Evolutionary conservation across 2,888 invertebrate species (phyloP).

Genomic region (Epinotia ramella): DNA sequence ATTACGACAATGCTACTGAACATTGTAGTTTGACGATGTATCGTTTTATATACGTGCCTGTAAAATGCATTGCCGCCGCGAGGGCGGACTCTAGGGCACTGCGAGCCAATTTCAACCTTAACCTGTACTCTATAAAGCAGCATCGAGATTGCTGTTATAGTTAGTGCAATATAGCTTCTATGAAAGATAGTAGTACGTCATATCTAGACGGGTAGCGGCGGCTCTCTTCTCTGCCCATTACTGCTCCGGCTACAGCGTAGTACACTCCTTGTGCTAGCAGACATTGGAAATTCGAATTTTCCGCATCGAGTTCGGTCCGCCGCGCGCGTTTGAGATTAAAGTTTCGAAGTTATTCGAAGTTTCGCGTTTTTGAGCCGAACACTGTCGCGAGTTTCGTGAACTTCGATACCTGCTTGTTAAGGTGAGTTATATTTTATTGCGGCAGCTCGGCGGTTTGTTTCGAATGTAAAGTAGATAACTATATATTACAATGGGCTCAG

Average conservation of each 20-base stretch:
- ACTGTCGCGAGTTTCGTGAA: not conserved
- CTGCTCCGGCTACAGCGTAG: not conserved
- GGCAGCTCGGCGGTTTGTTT: not conserved
- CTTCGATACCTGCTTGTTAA: not conserved
- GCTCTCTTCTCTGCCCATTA: slow-evolving; percentile 4
- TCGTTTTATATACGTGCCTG: not conserved
- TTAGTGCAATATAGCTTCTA: slow-evolving; percentile 3
- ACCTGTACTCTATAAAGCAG: not conserved
- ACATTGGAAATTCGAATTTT: not conserved
- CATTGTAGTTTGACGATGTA: not conserved
- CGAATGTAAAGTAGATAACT: not conserved
- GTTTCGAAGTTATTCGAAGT: not conserved
- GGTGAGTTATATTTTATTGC: not conserved
- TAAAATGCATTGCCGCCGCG: slow-evolving; percentile 1
- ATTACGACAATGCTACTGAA: no score
- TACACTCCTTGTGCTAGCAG: not conserved
- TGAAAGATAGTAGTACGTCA: not conserved
- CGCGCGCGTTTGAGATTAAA: not conserved
- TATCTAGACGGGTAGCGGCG: not conserved
- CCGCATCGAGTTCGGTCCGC: slow-evolving; percentile 7
- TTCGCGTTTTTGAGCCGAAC: not conserved
- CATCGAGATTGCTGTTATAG: not conserved
- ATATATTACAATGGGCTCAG: not conserved
- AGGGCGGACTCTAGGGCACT: not conserved
- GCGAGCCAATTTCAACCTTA: not conserved